These are phyloP conservation scores for Gymnarchus niloticus DNA, from an alignment of 2,113 vertebrate species.

Conservation along the genomic window DNA sequence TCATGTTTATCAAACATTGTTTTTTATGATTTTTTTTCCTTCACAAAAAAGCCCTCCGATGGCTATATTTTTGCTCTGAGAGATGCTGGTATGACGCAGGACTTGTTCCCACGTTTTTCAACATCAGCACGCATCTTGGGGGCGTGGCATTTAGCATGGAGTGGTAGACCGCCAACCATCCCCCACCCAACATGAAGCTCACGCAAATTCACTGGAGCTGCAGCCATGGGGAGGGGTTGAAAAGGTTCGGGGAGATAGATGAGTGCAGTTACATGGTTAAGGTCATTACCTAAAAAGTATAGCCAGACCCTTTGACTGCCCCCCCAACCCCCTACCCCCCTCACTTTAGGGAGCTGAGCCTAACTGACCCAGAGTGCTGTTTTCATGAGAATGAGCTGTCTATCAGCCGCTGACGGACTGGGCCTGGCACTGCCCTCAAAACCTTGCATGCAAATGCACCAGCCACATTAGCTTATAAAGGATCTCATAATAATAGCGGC, in stretches of 20 bases:
- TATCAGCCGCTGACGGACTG: conserved; percentile 70
- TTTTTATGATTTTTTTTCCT: background rate
- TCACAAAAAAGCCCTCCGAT: background rate
- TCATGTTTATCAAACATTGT: background rate
- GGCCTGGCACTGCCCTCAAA: conserved; percentile 69
- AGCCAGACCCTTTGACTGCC: conserved; percentile 28
- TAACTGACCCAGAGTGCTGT: conserved; percentile 69
- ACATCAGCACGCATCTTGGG: background rate
- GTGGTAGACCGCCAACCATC: conserved; percentile 20
- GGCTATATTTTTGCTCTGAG: background rate
- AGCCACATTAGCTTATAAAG: conserved; percentile 83
- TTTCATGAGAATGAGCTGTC: conserved; percentile 80
- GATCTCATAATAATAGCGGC: conserved; percentile 94
- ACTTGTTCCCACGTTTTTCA: background rate
- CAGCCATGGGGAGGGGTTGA: no score
- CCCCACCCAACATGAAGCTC: conserved; percentile 32
- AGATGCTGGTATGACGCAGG: background rate
- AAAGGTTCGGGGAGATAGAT: conserved; percentile 7
- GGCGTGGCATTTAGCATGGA: background rate
- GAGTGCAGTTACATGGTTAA: conserved; percentile 45
- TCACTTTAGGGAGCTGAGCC: conserved; percentile 47
- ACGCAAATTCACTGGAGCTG: conserved; percentile 45
- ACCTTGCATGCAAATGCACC: conserved; percentile 83
- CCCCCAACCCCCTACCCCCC: conserved; percentile 14
- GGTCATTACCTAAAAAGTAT: conserved; percentile 48